Percentiles rank a stretch among this genome's conserved stretches.
These are phyloP conservation scores for Aplochiton taeniatus DNA, from an alignment of 2,797 vertebrate species.

Conservation along the genomic window DNA sequence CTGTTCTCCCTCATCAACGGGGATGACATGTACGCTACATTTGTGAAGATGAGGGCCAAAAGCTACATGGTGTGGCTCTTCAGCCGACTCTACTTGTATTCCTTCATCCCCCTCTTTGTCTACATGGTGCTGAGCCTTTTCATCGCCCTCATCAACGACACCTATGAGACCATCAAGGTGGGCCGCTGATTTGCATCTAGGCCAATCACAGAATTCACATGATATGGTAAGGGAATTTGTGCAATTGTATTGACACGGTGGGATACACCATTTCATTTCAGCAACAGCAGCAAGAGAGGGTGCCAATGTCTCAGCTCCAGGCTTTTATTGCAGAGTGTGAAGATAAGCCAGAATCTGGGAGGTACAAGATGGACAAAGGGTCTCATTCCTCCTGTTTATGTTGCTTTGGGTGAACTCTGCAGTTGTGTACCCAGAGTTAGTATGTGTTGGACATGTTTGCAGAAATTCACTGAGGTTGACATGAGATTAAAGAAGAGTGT, in stretches of 20 bases:
- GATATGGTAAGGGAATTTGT: neutral
- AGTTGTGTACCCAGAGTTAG: conserved; percentile 1
- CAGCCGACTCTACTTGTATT: conserved; percentile 92
- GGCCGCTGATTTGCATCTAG: conserved; percentile 31
- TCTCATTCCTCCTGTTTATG: conserved; percentile 31
- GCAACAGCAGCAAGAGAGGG: conserved; percentile 85
- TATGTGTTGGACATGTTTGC: neutral
- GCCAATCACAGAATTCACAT: neutral
- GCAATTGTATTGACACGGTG: neutral
- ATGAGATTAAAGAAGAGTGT: conserved; percentile 6
- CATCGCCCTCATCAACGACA: conserved; percentile 94
- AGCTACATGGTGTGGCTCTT: conserved; percentile 93
- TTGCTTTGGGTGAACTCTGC: too few species aligned
- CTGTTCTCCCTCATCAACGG: conserved; percentile 96
- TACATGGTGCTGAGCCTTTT: conserved; percentile 98
- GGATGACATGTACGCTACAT: conserved; percentile 93
- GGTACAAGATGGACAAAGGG: conserved; percentile 77
- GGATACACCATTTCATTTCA: conserved; percentile 46
- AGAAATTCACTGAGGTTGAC: neutral
- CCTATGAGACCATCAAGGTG: conserved; percentile 96
- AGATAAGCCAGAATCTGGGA: conserved; percentile 83
- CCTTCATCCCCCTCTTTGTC: conserved; percentile 94
- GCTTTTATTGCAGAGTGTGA: conserved; percentile 85
- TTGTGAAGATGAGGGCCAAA: conserved; percentile 86
- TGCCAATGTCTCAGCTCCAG: conserved; percentile 81